phyloP scores from a whole-genome alignment of 2,113 vertebrate species.

The Mirounga angustirostris region DNA sequence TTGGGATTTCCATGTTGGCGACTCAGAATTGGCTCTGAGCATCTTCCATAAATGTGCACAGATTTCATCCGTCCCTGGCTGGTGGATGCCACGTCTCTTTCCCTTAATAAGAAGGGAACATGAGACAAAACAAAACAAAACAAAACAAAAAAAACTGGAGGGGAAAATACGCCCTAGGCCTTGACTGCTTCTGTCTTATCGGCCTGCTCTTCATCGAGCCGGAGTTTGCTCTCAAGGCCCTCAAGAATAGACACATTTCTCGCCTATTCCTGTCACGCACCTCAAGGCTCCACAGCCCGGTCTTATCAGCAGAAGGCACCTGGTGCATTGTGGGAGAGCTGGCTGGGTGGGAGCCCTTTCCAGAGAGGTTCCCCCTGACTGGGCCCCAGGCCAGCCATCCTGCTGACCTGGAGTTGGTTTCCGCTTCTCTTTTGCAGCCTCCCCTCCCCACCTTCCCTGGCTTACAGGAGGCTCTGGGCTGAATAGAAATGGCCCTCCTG shows the following conservation, averaged over 20 bases:
- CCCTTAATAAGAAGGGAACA: not conserved
- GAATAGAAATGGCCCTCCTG: constrained; percentile 84
- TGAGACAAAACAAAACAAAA: not conserved
- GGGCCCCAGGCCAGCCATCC: constrained; percentile 88
- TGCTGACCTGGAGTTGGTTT: constrained; percentile 87
- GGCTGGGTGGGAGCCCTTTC: constrained; percentile 88
- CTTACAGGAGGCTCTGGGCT: constrained; percentile 79
- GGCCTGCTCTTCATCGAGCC: constrained; percentile 69
- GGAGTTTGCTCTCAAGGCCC: constrained; percentile 76
- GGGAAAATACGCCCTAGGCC: not conserved
- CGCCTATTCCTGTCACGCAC: constrained; percentile 90
- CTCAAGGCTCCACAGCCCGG: constrained; percentile 88
- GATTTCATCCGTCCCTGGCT: not conserved
- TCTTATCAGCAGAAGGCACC: constrained; percentile 91
- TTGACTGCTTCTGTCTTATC: constrained; percentile 84
- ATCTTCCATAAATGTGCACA: not conserved
- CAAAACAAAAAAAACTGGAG: not conserved
- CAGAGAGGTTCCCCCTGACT: constrained; percentile 87
- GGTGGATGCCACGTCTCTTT: too few species aligned
- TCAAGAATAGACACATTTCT: constrained; percentile 73
- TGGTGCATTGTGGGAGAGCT: constrained; percentile 89
- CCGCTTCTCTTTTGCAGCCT: not conserved
- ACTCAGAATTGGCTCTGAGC: accelerated
- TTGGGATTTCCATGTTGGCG: not conserved
- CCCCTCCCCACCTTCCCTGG: not conserved